Base-by-base conservation (phyloP, 2,113 vertebrate genomes). In the Toxotes jaculatrix region DNA sequence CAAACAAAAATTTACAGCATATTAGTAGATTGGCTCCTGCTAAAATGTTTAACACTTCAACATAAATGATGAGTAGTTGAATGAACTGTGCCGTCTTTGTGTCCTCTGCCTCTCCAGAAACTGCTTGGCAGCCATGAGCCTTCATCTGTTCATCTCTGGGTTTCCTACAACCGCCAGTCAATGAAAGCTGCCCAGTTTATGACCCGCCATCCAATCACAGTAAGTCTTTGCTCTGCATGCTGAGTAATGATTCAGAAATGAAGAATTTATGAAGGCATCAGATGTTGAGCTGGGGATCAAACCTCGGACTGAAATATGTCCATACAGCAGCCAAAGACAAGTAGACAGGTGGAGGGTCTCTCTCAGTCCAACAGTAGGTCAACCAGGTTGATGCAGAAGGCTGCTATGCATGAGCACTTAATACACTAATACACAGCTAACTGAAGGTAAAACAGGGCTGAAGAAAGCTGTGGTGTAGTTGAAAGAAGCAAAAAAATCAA, bases 111-210 rank as follows among this genome's bases (percentile, higher is more conserved):
- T 82, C 75, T 83, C 42, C 94, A 99, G 98, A 95, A 70, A 77
- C 91, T 96, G 70, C 65, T 91, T 1, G 97, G 95, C 64, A 95
- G 94, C 73, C 96, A 92, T 0, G 94, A 96, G 34, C 92, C 95
- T 0, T 88, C 95, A 1, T 97, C 97, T 0, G 96, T 97, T 61
- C 98, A 98, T 95, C 97, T 99, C 82, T 99, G 98, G 98, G 98
- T 99, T 49, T 99, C 98, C 76, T 99, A 97, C 92, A 96, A 97
- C 95, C 97, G 98, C 70, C 97, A 97, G 90, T 96, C 97, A 5
- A 99, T 99, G 98, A 95, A 94, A 77, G 95, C 94, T 9, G 98
- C 98, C 17, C 96, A 97, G 93, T 99, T 99, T 21, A 95, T 96
- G 88, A 99, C 98, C 67, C 97, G 97, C 17, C 97, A 99, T 81